phyloP scores from a whole-genome alignment of 2,113 vertebrate genomes.

The Engystomops pustulosus region DNA sequence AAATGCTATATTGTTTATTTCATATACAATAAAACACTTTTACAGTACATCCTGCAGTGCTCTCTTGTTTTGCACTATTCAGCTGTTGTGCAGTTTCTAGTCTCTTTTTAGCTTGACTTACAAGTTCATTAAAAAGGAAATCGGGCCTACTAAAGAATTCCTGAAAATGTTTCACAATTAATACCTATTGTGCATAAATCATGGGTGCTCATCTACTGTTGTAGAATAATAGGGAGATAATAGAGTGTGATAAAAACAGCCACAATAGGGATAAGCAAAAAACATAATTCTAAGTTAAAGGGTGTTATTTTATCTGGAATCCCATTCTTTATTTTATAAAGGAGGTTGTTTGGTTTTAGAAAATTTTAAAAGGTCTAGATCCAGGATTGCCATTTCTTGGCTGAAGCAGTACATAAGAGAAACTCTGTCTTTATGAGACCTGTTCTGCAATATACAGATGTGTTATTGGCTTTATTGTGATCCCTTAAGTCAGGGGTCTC shows the following conservation, averaged over 20 bases:
- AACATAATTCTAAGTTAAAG: neutral
- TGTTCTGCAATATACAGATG: no score
- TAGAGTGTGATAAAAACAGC: neutral
- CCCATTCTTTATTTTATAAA: no score
- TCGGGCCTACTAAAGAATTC: constrained; percentile 30
- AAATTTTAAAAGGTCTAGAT: no score
- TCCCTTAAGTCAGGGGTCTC: no score
- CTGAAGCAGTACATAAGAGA: no score
- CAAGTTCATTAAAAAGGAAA: constrained; percentile 32
- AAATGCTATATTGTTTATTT: constrained; percentile 57
- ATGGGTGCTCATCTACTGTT: neutral
- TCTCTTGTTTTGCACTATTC: constrained; percentile 30
- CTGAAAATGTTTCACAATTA: constrained; percentile 18
- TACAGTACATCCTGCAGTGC: constrained; percentile 26
- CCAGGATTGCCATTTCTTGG: no score
- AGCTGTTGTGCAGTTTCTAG: constrained; percentile 20
- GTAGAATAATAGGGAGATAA: neutral
- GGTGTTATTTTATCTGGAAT: no score
- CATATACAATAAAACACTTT: constrained; percentile 13
- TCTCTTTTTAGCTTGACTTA: constrained; percentile 29
- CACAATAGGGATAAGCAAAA: neutral
- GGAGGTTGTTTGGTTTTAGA: no score
- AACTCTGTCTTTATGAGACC: no score
- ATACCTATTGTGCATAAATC: neutral
- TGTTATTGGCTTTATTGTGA: no score